phyloP scores from a whole-genome alignment of 2,888 invertebrate genomes.

The Cenopis cana region DNA sequence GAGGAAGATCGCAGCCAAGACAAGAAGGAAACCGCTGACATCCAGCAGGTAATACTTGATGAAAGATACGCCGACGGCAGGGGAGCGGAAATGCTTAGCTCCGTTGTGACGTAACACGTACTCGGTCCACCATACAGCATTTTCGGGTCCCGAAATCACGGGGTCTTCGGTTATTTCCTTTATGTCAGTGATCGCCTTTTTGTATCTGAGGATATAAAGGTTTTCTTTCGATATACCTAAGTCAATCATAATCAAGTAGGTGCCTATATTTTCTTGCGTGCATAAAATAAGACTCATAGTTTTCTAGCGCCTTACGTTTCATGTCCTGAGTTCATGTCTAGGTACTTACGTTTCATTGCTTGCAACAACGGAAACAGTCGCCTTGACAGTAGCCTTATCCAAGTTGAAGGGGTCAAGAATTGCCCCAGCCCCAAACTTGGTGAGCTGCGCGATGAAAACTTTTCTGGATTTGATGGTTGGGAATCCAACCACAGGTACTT shows the following conservation, averaged over 20 bases:
- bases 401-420: constrained; percentile 70
- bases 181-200: constrained; percentile 61
- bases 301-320: neutral
- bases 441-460: constrained; percentile 71
- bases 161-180: constrained; percentile 63
- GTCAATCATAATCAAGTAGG: too few relatives aligned
- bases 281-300: neutral
- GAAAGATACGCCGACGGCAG: constrained; percentile 68
- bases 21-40: constrained; percentile 55
- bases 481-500: constrained; percentile 74
- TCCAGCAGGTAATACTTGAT: constrained; percentile 75
- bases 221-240: too few relatives aligned
- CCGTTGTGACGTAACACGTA: constrained; percentile 79
- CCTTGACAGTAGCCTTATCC: constrained; percentile 67
- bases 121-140: constrained; percentile 83
- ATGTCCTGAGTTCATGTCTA: neutral
- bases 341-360: constrained; percentile 64
- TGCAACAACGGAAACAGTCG: constrained; percentile 62
- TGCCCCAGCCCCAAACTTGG: constrained; percentile 70
- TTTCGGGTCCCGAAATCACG: constrained; percentile 74
- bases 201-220: constrained; percentile 63
- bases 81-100: constrained; percentile 73
- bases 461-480: constrained; percentile 69
- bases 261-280: neutral
- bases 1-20: constrained; percentile 48